Evolutionary conservation across 2,888 invertebrate species (phyloP).

Genomic region (Hirtodrosophila cameraria): DNA sequence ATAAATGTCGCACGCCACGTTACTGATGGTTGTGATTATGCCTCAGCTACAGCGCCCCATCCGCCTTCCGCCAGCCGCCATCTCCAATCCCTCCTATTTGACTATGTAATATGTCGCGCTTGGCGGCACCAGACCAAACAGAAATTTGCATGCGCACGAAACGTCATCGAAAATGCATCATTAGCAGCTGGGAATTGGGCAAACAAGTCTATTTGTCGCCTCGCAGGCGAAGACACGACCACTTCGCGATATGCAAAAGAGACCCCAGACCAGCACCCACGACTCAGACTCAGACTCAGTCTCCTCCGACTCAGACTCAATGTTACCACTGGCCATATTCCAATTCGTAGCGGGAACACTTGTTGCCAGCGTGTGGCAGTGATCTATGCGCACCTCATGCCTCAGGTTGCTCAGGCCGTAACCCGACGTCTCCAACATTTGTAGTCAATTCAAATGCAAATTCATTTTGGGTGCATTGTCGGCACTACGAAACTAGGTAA

Average conservation of each 20-base stretch:
- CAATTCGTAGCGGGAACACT: conserved; percentile 52
- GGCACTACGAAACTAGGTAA: conserved; percentile 3
- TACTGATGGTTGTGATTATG: conserved; percentile 78
- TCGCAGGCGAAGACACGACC: conserved; percentile 51
- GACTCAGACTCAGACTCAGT: conserved; percentile 11
- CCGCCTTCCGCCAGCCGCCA: background rate
- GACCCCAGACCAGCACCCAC: conserved; percentile 52
- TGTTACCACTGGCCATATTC: background rate
- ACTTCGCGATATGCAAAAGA: conserved; percentile 73
- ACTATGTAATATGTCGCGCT: conserved; percentile 45
- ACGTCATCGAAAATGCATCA: conserved; percentile 79
- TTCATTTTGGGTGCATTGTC: conserved; percentile 17
- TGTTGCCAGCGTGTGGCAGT: conserved; percentile 74
- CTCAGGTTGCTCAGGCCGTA: conserved; percentile 17
- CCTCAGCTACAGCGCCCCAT: background rate
- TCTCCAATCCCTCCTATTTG: background rate
- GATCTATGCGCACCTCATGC: conserved; percentile 44
- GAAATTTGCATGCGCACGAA: conserved; percentile 74
- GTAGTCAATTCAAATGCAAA: conserved; percentile 71
- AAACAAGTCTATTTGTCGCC: conserved; percentile 80
- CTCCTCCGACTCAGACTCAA: background rate
- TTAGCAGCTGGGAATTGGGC: conserved; percentile 80
- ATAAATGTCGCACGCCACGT: conserved; percentile 78
- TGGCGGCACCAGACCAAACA: conserved; percentile 26
- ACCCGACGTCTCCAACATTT: conserved; percentile 32